Evolutionary conservation across 2,113 vertebrate species (phyloP).

Genomic region (Axis porcinus): DNA sequence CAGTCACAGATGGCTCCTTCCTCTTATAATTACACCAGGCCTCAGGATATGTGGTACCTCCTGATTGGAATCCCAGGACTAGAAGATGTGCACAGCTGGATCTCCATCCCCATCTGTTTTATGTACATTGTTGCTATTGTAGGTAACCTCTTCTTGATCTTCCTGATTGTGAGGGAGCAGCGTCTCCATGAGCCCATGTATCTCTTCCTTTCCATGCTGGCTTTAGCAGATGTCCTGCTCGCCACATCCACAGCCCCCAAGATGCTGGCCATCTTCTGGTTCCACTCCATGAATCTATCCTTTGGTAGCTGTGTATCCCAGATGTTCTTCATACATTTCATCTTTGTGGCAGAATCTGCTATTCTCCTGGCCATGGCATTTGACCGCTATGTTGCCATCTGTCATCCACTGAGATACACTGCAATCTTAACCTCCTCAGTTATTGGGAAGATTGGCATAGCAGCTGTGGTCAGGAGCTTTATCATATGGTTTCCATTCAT

Average conservation of each 20-base stretch:
- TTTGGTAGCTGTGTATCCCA: conserved; percentile 61
- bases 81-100: background rate
- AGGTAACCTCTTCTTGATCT: conserved; percentile 46
- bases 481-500: conserved; percentile 59
- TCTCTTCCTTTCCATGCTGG: conserved; percentile 60
- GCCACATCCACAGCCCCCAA: conserved; percentile 53
- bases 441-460: conserved; percentile 38
- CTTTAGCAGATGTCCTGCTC: conserved; percentile 56
- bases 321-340: conserved; percentile 68
- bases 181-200: conserved; percentile 57
- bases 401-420: conserved; percentile 47
- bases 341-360: conserved; percentile 63
- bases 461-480: conserved; percentile 49
- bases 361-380: conserved; percentile 60
- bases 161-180: background rate
- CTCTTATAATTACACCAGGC: background rate
- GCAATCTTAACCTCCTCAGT: conserved; percentile 16
- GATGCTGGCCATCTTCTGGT: conserved; percentile 64
- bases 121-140: conserved; percentile 38
- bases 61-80: conserved; percentile 32
- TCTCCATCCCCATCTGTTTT: conserved; percentile 32
- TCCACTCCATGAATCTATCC: conserved; percentile 14
- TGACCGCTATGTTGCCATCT: conserved; percentile 56
- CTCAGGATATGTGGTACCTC: background rate
- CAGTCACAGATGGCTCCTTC: background rate